A percentile compares a stretch with the other conserved stretches of the same genome.
These are phyloP conservation scores for Asbolus verrucosus DNA, from an alignment of 1,140 invertebrate species.

Conservation along the genomic window DNA sequence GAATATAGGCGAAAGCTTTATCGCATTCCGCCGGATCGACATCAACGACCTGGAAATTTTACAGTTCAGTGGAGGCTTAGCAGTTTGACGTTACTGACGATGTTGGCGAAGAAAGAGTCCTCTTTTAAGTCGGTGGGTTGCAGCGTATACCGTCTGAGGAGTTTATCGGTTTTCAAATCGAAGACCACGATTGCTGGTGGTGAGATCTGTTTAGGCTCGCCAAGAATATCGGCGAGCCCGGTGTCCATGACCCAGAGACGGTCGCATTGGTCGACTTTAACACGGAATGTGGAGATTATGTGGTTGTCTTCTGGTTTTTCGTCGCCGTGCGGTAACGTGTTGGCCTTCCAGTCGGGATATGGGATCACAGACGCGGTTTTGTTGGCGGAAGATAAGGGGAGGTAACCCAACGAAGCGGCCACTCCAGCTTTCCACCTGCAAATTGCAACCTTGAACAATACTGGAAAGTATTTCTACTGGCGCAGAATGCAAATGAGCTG, in stretches of 20 bases:
- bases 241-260: slow-evolving; percentile 82
- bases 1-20: slow-evolving; percentile 79
- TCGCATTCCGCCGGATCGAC: slow-evolving; percentile 76
- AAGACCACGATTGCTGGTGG: slow-evolving; percentile 77
- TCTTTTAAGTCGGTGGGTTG: slow-evolving; percentile 75
- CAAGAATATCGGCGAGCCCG: slow-evolving; percentile 79
- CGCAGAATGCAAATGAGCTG: neutral
- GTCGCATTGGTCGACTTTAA: slow-evolving; percentile 77
- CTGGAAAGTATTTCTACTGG: slow-evolving; percentile 15
- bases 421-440: slow-evolving; percentile 79
- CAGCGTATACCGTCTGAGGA: slow-evolving; percentile 74
- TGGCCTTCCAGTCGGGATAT: slow-evolving; percentile 77
- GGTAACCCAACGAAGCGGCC: slow-evolving; percentile 77
- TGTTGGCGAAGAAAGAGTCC: slow-evolving; percentile 79
- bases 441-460: slow-evolving; percentile 20
- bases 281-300: slow-evolving; percentile 69
- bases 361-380: slow-evolving; percentile 75
- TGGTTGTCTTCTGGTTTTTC: slow-evolving; percentile 60
- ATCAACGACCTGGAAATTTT: slow-evolving; percentile 70
- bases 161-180: slow-evolving; percentile 78
- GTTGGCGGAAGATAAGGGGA: slow-evolving; percentile 68
- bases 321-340: slow-evolving; percentile 67
- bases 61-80: neutral
- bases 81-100: slow-evolving; percentile 61
- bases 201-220: slow-evolving; percentile 71